phyloP scores from a whole-genome alignment of 2,888 invertebrate species.

The Gymnocheta viridis region DNA sequence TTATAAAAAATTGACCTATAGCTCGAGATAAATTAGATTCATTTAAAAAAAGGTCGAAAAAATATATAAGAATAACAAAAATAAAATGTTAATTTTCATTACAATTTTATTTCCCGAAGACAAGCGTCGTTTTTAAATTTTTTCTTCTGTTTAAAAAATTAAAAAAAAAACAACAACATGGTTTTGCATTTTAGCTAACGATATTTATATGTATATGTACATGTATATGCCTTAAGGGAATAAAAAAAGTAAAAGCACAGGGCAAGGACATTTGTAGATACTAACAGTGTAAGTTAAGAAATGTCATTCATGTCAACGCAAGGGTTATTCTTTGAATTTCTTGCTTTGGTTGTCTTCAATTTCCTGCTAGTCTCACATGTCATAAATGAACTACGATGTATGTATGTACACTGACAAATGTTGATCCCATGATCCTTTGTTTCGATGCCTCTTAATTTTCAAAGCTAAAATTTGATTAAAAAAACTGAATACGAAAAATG shows the following conservation, averaged over 20 bases:
- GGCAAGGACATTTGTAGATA: constrained; percentile 21
- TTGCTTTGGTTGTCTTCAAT: constrained; percentile 45
- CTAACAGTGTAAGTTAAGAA: constrained; percentile 47
- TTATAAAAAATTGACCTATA: no score
- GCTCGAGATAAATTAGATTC: no score
- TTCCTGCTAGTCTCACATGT: constrained; percentile 60
- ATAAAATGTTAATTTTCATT: no score
- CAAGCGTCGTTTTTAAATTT: neutral
- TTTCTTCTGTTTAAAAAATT: no score
- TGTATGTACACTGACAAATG: constrained; percentile 32
- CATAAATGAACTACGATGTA: neutral
- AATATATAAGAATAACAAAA: no score
- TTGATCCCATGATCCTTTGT: constrained; percentile 67
- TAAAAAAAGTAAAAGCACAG: neutral
- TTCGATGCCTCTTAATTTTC: constrained; percentile 47
- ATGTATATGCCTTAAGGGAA: neutral
- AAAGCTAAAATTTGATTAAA: constrained; percentile 37
- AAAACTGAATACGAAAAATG: constrained; percentile 59
- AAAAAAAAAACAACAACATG: no score
- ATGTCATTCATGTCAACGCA: constrained; percentile 67
- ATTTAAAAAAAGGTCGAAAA: no score
- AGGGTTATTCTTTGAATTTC: constrained; percentile 58
- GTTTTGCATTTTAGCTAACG: neutral
- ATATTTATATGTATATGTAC: neutral
- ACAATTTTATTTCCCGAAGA: no score